Percentiles rank a stretch among this genome's conserved stretches.
Evolutionary conservation across 2,113 vertebrate species (phyloP).

Genomic region (Etheostoma cragini): DNA sequence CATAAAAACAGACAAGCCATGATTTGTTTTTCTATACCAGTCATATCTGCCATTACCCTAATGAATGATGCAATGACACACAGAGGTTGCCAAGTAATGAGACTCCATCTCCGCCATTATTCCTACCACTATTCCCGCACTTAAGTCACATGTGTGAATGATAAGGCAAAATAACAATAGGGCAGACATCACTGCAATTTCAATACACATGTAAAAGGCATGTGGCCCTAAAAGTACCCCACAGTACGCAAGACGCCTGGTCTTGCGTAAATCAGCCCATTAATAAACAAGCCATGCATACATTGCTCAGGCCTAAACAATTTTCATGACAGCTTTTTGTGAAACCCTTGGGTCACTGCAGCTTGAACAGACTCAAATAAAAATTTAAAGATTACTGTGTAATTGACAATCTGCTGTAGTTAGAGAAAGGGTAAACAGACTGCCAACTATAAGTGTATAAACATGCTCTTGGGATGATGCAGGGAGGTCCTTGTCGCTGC

Average conservation of each 20-base stretch:
- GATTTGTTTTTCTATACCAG: slow-evolving; percentile 8
- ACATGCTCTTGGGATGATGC: neutral
- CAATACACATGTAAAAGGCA: slow-evolving; percentile 53
- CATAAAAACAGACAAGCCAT: slow-evolving; percentile 39
- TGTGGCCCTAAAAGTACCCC: slow-evolving; percentile 24
- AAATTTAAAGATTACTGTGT: slow-evolving; percentile 18
- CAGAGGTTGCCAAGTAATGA: slow-evolving; percentile 47
- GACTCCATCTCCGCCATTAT: slow-evolving; percentile 12
- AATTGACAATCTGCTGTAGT: neutral
- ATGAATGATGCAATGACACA: slow-evolving; percentile 57
- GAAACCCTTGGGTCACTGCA: slow-evolving; percentile 16
- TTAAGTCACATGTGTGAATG: slow-evolving; percentile 38
- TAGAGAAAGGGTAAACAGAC: neutral
- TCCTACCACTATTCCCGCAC: slow-evolving; percentile 4
- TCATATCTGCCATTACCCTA: slow-evolving; percentile 33
- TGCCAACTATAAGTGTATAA: neutral
- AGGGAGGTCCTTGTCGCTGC: neutral
- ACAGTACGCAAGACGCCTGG: no score
- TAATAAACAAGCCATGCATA: slow-evolving; percentile 45
- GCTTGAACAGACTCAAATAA: neutral
- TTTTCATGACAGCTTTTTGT: slow-evolving; percentile 12
- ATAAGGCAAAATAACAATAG: slow-evolving; percentile 48
- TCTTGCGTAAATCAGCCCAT: slow-evolving; percentile 35
- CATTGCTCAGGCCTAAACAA: slow-evolving; percentile 18
- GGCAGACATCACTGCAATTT: slow-evolving; percentile 46